These are phyloP conservation scores for Ceratosolen solmsi DNA, from an alignment of 1,140 invertebrate genomes.

Conservation along the genomic window DNA sequence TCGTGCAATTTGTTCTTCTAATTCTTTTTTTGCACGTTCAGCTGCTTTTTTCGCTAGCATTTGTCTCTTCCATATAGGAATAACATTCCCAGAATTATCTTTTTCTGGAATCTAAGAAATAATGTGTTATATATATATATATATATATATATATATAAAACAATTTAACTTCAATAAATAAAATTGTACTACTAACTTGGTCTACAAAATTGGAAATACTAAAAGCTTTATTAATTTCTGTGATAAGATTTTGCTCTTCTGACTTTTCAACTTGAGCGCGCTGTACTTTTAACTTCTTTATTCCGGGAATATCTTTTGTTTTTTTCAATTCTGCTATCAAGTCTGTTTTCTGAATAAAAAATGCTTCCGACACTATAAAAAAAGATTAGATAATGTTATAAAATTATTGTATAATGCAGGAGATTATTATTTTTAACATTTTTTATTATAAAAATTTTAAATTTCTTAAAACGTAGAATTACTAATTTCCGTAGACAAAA, in stretches of 20 bases:
- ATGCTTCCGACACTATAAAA: conserved; percentile 78
- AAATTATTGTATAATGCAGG: no score
- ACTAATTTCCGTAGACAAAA: no score
- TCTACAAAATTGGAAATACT: conserved; percentile 91
- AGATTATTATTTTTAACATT: no score
- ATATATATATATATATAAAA: background rate
- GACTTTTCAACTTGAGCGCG: conserved; percentile 85
- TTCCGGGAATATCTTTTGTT: conserved; percentile 91
- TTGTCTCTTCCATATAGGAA: conserved; percentile 94
- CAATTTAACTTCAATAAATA: background rate
- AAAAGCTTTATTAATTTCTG: conserved; percentile 87
- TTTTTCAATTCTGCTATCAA: conserved; percentile 92
- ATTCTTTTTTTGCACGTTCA: conserved; percentile 90
- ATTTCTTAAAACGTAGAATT: no score
- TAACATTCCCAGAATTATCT: conserved; percentile 89
- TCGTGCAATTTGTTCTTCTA: conserved; percentile 86
- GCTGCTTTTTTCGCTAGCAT: conserved; percentile 95
- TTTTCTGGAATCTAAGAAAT: conserved; percentile 87
- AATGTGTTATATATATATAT: background rate
- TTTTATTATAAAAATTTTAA: no score
- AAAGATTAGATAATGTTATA: no score
- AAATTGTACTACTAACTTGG: conserved; percentile 77
- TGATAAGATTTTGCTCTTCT: conserved; percentile 85
- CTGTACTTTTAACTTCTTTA: conserved; percentile 92
- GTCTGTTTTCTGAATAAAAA: conserved; percentile 85